These are phyloP conservation scores for Cryptoprocta ferox DNA, from an alignment of 2,797 vertebrate genomes.

Conservation along the genomic window DNA sequence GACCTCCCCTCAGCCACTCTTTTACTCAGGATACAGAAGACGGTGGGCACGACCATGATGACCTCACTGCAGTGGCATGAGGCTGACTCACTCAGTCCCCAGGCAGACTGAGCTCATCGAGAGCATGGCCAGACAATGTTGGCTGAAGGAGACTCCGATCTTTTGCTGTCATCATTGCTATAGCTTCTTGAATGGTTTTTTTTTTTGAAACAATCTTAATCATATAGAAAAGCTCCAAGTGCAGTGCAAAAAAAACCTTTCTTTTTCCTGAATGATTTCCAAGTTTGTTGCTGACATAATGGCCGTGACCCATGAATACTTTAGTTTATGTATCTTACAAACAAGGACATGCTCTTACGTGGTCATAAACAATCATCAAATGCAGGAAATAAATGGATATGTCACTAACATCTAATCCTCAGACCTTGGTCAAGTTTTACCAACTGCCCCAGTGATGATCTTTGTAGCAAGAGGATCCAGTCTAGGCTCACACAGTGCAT, in stretches of 20 bases:
- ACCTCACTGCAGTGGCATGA: background rate
- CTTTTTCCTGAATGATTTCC: background rate
- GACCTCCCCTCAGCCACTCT: background rate
- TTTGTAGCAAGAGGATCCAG: background rate
- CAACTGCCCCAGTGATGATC: background rate
- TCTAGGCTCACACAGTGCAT: background rate
- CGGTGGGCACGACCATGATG: background rate
- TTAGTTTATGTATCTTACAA: background rate
- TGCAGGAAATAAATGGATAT: background rate
- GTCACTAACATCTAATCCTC: background rate
- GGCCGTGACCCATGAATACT: background rate
- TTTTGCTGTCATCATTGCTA: background rate
- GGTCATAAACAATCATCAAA: background rate
- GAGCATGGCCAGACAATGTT: background rate
- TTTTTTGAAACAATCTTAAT: background rate
- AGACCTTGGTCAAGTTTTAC: background rate
- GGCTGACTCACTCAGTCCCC: constrained; percentile 46
- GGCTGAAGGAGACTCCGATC: constrained; percentile 21
- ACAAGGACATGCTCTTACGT: background rate
- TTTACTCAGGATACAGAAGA: background rate
- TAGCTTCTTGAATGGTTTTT: background rate
- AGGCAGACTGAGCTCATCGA: constrained; percentile 14
- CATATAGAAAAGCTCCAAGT: background rate
- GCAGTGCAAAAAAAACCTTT: background rate
- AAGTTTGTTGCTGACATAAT: background rate